A percentile compares a stretch with the other conserved stretches of the same genome.
Evolutionary conservation across 1,140 invertebrate genomes (phyloP).

Genomic region (Tetraneura akinire): DNA sequence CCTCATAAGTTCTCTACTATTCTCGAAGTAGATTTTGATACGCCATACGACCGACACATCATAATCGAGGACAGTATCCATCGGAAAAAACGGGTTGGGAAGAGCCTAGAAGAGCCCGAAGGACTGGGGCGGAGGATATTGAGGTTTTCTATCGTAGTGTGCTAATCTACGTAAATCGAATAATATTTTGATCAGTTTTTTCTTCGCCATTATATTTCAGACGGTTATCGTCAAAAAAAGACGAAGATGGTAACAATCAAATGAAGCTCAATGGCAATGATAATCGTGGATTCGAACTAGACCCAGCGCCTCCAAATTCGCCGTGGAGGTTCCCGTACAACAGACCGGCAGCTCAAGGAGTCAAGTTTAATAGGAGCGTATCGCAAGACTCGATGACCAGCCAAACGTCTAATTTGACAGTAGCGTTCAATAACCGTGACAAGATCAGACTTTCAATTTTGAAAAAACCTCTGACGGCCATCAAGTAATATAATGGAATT

Average conservation of each 20-base stretch:
- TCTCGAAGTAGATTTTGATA: conserved; percentile 90
- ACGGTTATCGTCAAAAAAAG: conserved; percentile 66
- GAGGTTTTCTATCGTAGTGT: conserved; percentile 58
- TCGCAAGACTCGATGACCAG: conserved; percentile 56
- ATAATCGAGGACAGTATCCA: conserved; percentile 86
- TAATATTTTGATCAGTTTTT: not conserved
- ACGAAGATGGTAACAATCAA: conserved; percentile 58
- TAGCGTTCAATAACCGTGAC: conserved; percentile 41
- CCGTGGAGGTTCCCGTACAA: conserved; percentile 65
- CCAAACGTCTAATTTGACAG: conserved; percentile 52
- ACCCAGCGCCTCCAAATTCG: conserved; percentile 61
- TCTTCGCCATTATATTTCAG: conserved; percentile 56
- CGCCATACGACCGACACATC: conserved; percentile 87
- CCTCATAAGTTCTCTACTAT: conserved; percentile 91
- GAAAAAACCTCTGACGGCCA: conserved; percentile 21
- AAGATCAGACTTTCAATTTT: conserved; percentile 46
- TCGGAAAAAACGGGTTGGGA: conserved; percentile 65
- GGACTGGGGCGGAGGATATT: conserved; percentile 66
- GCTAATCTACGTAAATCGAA: not conserved
- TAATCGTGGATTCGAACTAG: conserved; percentile 66
- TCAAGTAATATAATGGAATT: not conserved
- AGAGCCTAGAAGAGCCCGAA: conserved; percentile 67
- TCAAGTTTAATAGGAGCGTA: conserved; percentile 55
- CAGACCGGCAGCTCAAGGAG: conserved; percentile 54
- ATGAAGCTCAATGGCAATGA: conserved; percentile 60